Base-by-base conservation (phyloP, 1,140 invertebrate genomes). In the Rhizoglyphus robini region DNA sequence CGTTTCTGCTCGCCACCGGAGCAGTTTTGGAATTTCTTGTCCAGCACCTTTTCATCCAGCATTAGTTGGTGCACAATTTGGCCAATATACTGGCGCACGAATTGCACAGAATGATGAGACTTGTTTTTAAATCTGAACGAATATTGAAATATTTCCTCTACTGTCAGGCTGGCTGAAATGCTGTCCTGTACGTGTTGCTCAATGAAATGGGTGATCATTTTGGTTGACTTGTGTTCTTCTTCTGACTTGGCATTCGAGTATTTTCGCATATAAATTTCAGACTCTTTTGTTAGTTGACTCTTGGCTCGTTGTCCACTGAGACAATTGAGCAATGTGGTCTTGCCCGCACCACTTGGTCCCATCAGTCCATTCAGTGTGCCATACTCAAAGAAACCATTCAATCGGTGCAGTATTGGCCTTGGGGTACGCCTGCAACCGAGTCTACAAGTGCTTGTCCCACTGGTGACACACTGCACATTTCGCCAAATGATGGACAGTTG, bases 121-220 rank as follows among this genome's bases (percentile, higher is more conserved):
- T 18, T 4, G 34, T 66, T 66, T 79, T 94, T 95, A 1, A 95
- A 81, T 76, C 93, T 90, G 2, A 90, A 90, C 4, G 90, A 88
- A 18, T 90, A 86, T 73, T 82, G 84, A 88, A 95, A 90, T 4
- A 89, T 84, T 75, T 96, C 90, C 3, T 31, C 13, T 25, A 65
- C 63, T n/a, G 65, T 66, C 32, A 66, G 8, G 13, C 41, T 2
- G 20, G 15, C 57, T 29, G 48, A 27, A 3, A 66, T 58, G 8
- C 13, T 48, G 23, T 66, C 65, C 46, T 66, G 34, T n/a, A 46
- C 61, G 27, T 63, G 34, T 30, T 63, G 61, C 30, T 49, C 38
- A 47, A 63, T 49, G 32, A 47, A 47, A 49, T 27, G 11, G 18
- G 48, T 46, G 4, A 60, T 32, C 2, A 29, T n/a, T n/a, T n/a